These are phyloP conservation scores for Semnornis frantzii DNA, from an alignment of 2,113 vertebrate genomes.

Conservation along the genomic window DNA sequence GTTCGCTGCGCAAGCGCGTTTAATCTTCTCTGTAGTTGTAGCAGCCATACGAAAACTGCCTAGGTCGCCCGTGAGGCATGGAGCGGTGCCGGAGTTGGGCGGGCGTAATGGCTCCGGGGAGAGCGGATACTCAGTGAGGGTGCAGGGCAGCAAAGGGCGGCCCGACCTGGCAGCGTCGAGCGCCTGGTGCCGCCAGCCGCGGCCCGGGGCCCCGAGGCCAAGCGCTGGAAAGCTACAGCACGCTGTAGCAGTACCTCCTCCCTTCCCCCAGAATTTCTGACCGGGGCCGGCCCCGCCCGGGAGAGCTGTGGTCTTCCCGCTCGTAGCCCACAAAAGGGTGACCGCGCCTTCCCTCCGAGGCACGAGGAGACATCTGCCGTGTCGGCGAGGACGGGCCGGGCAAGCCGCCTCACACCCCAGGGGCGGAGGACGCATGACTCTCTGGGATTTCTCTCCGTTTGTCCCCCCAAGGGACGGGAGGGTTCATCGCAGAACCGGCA, in stretches of 20 bases:
- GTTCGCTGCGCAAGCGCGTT: neutral
- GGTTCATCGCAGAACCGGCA: too few species aligned
- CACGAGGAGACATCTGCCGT: neutral
- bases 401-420: neutral
- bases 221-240: neutral
- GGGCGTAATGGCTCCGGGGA: neutral
- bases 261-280: rapidly evolving
- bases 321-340: neutral
- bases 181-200: neutral
- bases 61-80: neutral
- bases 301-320: neutral
- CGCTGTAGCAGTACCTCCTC: too few species aligned
- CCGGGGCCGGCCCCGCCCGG: neutral
- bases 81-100: neutral
- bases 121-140: neutral
- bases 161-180: neutral
- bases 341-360: neutral
- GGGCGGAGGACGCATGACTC: too few species aligned
- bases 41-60: neutral
- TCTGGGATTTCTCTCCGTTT: neutral
- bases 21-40: too few species aligned
- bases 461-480: too few species aligned
- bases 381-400: neutral
- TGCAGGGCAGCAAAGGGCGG: too few species aligned
- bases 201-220: neutral